phyloP scores from a whole-genome alignment of 2,888 invertebrate species.

The Acleris sparsana region DNA sequence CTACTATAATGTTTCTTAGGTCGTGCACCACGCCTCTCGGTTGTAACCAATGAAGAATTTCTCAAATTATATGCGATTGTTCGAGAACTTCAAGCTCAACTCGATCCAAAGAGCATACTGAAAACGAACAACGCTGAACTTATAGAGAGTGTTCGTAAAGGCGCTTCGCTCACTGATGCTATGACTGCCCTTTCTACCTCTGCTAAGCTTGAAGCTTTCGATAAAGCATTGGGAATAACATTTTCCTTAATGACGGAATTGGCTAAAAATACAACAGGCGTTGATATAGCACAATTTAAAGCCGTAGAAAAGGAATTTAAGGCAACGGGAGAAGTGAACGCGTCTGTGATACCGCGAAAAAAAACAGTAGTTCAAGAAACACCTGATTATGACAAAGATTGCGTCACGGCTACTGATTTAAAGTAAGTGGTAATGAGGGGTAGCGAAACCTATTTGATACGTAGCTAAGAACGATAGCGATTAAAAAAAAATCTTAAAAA shows the following conservation, averaged over 20 bases:
- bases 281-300: conserved; percentile 5
- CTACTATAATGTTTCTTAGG: neutral
- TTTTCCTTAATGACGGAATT: conserved; percentile 27
- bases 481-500: too few relatives aligned
- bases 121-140: conserved; percentile 12
- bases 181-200: conserved; percentile 28
- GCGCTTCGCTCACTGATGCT: conserved; percentile 30
- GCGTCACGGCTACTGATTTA: too few relatives aligned
- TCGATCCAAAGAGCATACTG: conserved; percentile 11
- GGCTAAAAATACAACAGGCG: conserved; percentile 19
- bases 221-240: conserved; percentile 20
- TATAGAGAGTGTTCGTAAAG: conserved; percentile 22
- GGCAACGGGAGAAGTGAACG: too few relatives aligned
- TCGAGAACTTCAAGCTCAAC: conserved; percentile 13
- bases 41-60: conserved; percentile 28
- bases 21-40: conserved; percentile 7
- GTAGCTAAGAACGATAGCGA: too few relatives aligned
- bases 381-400: too few relatives aligned
- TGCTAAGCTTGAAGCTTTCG: conserved; percentile 12
- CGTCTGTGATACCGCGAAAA: too few relatives aligned
- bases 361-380: too few relatives aligned
- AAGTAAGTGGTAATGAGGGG: neutral
- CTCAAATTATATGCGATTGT: conserved; percentile 9
- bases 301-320: too few relatives aligned
- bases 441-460: too few relatives aligned